Conservation (phyloP, 2,797 vertebrate genomes). For the Cirrhinus molitorella region DNA sequence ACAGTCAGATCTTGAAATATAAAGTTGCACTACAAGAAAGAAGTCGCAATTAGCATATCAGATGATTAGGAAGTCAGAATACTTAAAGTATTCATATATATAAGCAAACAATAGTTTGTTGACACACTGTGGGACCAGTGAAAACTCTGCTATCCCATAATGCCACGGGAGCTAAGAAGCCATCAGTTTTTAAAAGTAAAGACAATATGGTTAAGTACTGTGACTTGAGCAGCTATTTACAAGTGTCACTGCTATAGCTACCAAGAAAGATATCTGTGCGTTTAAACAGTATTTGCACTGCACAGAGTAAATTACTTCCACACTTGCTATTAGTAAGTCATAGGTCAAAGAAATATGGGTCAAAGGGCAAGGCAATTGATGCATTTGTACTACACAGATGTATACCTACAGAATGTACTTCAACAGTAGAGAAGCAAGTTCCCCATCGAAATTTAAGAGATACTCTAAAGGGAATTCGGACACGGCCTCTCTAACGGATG, state of each 20-base stretch:
- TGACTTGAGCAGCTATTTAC: background rate
- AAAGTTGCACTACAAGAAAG: background rate
- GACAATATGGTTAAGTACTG: background rate
- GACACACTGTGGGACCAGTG: too few species aligned
- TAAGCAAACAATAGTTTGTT: background rate
- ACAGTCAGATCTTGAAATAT: background rate
- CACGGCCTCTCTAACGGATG: background rate
- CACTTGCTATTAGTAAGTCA: background rate
- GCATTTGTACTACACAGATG: background rate
- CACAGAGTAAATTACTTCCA: background rate
- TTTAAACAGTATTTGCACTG: background rate
- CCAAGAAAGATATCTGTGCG: background rate
- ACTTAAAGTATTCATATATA: background rate
- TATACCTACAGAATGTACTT: background rate
- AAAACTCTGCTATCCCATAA: background rate
- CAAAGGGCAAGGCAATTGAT: background rate
- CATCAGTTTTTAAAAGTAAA: background rate
- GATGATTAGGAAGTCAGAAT: background rate
- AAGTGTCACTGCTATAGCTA: background rate
- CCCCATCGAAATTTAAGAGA: background rate
- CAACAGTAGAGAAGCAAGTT: too few species aligned
- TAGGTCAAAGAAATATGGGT: background rate
- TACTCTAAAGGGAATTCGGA: background rate
- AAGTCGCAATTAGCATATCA: background rate
- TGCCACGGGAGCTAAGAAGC: background rate